Percentiles rank a stretch among this genome's conserved stretches.
Evolutionary conservation across 2,888 invertebrate species (phyloP).

Genomic region (Litoditis marina): DNA sequence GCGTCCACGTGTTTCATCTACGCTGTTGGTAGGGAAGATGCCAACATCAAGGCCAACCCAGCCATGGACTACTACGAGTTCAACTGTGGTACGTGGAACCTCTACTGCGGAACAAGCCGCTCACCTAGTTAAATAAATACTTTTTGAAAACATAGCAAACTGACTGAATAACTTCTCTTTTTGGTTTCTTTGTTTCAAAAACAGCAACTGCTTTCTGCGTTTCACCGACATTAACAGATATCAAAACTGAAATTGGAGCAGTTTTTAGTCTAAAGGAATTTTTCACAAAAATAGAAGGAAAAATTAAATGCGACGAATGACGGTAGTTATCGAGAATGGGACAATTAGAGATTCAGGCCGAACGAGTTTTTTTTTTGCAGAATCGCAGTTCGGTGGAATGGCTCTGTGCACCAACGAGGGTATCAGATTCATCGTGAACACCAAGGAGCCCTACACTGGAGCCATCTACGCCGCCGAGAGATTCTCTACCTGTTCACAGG

Average conservation of each 20-base stretch:
- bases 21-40: slow-evolving; percentile 53
- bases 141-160: no score
- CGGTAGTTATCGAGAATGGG: no score
- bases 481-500: slow-evolving; percentile 60
- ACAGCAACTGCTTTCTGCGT: no score
- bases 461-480: slow-evolving; percentile 62
- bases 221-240: no score
- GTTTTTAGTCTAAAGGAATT: no score
- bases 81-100: slow-evolving; percentile 61
- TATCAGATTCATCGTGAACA: slow-evolving; percentile 62
- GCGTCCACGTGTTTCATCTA: slow-evolving; percentile 61
- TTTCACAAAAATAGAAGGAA: background rate
- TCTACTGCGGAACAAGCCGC: background rate
- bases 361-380: slow-evolving; percentile 31
- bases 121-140: no score
- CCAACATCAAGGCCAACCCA: slow-evolving; percentile 59
- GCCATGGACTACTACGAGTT: slow-evolving; percentile 62
- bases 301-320: background rate
- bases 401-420: slow-evolving; percentile 62
- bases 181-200: no score
- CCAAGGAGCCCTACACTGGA: slow-evolving; percentile 62
- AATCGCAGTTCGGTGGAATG: slow-evolving; percentile 62
- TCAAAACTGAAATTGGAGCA: no score
- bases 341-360: no score
- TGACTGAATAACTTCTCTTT: no score